Evolutionary conservation across 2,113 vertebrate genomes (phyloP).

Genomic region (Oncorhynchus mykiss): DNA sequence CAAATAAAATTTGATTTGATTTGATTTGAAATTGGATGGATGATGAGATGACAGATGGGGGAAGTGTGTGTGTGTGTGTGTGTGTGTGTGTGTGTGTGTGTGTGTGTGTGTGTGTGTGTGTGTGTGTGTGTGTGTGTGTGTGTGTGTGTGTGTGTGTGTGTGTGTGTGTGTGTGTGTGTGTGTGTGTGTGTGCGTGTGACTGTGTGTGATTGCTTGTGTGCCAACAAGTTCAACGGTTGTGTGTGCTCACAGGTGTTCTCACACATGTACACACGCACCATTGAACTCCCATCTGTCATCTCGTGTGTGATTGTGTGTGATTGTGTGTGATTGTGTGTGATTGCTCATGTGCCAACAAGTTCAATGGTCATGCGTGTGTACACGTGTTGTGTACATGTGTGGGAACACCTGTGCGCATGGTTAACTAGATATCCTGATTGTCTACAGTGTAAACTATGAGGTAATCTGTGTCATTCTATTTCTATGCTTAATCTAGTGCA

Average conservation of each 20-base stretch:
- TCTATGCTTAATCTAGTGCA: too few relatives aligned
- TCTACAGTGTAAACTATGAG: constrained; percentile 51
- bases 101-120: constrained; percentile 10
- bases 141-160: not conserved
- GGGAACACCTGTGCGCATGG: constrained; percentile 3
- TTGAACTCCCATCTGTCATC: too few relatives aligned
- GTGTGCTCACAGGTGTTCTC: not conserved
- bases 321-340: not conserved
- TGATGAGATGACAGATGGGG: constrained; percentile 32
- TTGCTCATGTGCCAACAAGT: not conserved
- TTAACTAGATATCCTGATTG: constrained; percentile 39
- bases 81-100: too few relatives aligned
- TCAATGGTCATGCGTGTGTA: not conserved
- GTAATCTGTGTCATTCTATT: constrained; percentile 8
- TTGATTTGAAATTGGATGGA: constrained; percentile 38
- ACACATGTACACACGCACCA: too few relatives aligned
- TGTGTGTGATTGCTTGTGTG: not conserved
- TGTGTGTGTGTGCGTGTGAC: not conserved
- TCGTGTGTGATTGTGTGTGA: not conserved
- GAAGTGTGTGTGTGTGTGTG: constrained; percentile 6
- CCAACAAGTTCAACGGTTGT: not conserved
- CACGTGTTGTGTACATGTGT: not conserved
- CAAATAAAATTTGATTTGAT: too few relatives aligned
- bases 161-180: not conserved
- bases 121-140: constrained; percentile 2